These are phyloP conservation scores for Chiridota heheva DNA, from an alignment of 35 echinoderm and acorn worm species.

Conservation along the genomic window DNA sequence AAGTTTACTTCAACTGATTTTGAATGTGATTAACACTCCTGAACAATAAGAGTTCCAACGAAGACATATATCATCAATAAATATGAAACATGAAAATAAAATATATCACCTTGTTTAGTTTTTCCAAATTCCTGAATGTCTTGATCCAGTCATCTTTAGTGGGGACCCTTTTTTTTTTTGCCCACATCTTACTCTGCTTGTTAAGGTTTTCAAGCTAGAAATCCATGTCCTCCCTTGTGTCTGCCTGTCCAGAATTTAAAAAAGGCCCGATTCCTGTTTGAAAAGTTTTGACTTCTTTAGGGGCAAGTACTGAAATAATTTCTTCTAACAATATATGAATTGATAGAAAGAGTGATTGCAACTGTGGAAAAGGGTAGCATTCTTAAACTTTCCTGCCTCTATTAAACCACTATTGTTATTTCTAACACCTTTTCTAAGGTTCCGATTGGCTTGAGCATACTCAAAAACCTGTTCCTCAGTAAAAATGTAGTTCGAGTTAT, in stretches of 20 bases:
- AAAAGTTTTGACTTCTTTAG: not conserved
- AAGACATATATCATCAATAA: too few relatives aligned
- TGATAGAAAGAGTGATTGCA: not conserved
- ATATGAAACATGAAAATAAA: too few relatives aligned
- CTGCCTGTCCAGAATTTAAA: not conserved
- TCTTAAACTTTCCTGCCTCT: not conserved
- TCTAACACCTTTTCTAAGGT: not conserved
- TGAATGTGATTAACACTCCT: too few relatives aligned
- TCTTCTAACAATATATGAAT: not conserved
- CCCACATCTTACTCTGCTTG: too few relatives aligned
- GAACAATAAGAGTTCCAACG: too few relatives aligned
- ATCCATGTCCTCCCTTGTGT: not conserved
- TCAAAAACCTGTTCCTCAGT: not conserved
- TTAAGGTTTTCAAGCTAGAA: not conserved
- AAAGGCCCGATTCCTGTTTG: not conserved
- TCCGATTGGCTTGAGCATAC: conserved; percentile 8
- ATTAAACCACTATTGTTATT: not conserved
- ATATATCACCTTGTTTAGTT: too few relatives aligned
- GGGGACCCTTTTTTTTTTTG: too few relatives aligned
- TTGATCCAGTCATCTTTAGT: too few relatives aligned
- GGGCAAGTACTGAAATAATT: not conserved
- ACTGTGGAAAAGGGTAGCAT: too few relatives aligned
- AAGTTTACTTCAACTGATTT: too few relatives aligned
- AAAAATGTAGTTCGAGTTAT: conserved; percentile 15
- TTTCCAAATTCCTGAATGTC: too few relatives aligned